Evolutionary conservation across 1,140 invertebrate species (phyloP), one percentile per base, ranked within the genome.

Genomic region (Watersipora subatra): DNA sequence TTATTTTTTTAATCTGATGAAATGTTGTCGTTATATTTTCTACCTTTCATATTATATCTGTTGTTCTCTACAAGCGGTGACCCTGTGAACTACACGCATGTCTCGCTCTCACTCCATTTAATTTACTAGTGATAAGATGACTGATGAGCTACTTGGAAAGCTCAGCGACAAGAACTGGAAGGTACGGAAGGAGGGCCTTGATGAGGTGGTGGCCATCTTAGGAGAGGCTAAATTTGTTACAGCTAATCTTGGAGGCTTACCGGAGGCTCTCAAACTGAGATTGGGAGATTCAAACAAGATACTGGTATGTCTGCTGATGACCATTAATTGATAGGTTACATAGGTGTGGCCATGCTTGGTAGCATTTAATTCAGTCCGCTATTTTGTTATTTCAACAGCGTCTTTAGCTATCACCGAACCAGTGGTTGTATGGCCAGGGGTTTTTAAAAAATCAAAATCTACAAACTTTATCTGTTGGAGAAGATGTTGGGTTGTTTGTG

Each of bases 81-180:
- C 17, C 59, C 17, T 19, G 17, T 20, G 20, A 3, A 1, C 1
- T 62, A 26, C 15, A 29, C 22, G 28, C 27, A 26, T 57, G n/a
- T 26, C 7, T 22, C 22, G 58, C 7, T n/a, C n/a, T n/a, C n/a
- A n/a, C n/a, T n/a, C n/a, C n/a, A n/a, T n/a, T n/a, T n/a, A n/a
- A n/a, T n/a, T 57, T 66, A 71, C 7, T 65, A 88, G 88, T 66
- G 83, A 84, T n/a, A 87, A 89, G 71, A 88, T 97, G 57, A 93
- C 90, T 0, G 88, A 91, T 65, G 76, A 85, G 0, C 77, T 96
- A 0, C 77, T 96, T 0, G 86, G 84, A 55, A 90, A 95, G 77
- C 81, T 97, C 65, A 83, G 84, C 27, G 92, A 96, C 78, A 96
- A 94, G 79, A 93, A 94, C 77, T 97, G 93, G 93, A 96, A 95